A percentile compares a stretch with the other conserved stretches of the same genome.
Evolutionary conservation across 2,113 vertebrate species (phyloP).

Genomic region (Misgurnus anguillicaudatus): DNA sequence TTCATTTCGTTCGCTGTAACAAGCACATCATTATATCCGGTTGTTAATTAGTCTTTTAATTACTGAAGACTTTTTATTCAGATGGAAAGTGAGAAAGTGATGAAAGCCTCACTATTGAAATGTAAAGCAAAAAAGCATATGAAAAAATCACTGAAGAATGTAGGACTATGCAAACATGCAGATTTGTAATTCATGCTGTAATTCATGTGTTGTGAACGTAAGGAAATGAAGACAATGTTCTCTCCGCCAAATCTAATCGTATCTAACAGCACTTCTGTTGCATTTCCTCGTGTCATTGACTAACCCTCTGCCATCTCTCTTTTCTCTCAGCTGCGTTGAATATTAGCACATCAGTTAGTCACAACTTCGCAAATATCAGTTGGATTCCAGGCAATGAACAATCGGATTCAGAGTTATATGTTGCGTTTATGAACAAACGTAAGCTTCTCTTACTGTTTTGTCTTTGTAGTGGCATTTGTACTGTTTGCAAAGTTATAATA

Average conservation of each 20-base stretch:
- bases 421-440: conserved; percentile 70
- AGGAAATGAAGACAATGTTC: background rate
- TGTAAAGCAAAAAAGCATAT: too few relatives aligned
- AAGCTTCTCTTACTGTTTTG: conserved; percentile 57
- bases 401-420: conserved; percentile 65
- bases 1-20: background rate
- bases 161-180: too few relatives aligned
- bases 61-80: conserved; percentile 19
- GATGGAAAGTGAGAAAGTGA: conserved; percentile 16
- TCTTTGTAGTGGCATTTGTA: background rate
- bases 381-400: conserved; percentile 65
- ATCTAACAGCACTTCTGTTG: conserved; percentile 18
- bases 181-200: too few relatives aligned
- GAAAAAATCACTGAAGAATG: too few relatives aligned
- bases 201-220: background rate
- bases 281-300: conserved; percentile 53
- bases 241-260: background rate
- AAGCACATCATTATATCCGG: conserved; percentile 18
- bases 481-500: background rate
- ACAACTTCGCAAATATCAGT: conserved; percentile 75
- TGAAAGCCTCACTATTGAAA: too few relatives aligned
- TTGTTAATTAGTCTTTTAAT: conserved; percentile 43
- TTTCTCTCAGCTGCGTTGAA: conserved; percentile 60
- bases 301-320: conserved; percentile 57
- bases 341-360: conserved; percentile 67